Evolutionary conservation across 1,140 invertebrate species (phyloP).

Genomic region (Formica selysi): DNA sequence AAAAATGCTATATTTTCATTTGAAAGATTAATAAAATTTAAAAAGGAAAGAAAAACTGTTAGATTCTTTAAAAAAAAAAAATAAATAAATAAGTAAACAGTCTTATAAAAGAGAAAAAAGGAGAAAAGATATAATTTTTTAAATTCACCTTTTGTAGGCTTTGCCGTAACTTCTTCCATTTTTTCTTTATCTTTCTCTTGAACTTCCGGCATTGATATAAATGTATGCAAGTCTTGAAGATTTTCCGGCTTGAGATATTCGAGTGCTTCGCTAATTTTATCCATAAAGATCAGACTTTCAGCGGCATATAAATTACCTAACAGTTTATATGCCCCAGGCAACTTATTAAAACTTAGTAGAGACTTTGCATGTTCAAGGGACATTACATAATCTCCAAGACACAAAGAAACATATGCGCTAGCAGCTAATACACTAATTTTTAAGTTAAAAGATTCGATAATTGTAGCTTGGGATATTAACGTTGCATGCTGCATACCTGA

Average conservation of each 20-base stretch:
- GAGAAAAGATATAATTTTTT: neutral
- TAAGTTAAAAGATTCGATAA: constrained; percentile 83
- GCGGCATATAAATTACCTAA: constrained; percentile 95
- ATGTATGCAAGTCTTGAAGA: constrained; percentile 88
- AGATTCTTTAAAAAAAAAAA: no score
- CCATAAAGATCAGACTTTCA: constrained; percentile 94
- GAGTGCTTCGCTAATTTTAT: constrained; percentile 94
- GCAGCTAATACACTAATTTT: constrained; percentile 92
- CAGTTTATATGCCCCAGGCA: constrained; percentile 90
- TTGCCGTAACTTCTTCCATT: constrained; percentile 79
- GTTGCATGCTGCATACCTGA: constrained; percentile 76
- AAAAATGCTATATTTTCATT: no score
- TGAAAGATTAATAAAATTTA: no score
- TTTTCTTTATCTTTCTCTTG: constrained; percentile 83
- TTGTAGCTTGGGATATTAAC: constrained; percentile 74
- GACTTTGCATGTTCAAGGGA: constrained; percentile 92
- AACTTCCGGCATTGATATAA: constrained; percentile 79
- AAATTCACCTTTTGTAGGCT: constrained; percentile 81
- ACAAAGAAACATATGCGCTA: constrained; percentile 94
- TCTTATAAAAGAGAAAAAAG: no score
- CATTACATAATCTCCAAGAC: constrained; percentile 94
- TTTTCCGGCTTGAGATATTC: constrained; percentile 94
- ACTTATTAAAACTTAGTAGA: constrained; percentile 89
- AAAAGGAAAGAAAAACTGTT: no score
- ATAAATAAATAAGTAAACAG: no score